Conservation (phyloP, 2,888 invertebrate genomes). For the Cactoblastis cactorum region DNA sequence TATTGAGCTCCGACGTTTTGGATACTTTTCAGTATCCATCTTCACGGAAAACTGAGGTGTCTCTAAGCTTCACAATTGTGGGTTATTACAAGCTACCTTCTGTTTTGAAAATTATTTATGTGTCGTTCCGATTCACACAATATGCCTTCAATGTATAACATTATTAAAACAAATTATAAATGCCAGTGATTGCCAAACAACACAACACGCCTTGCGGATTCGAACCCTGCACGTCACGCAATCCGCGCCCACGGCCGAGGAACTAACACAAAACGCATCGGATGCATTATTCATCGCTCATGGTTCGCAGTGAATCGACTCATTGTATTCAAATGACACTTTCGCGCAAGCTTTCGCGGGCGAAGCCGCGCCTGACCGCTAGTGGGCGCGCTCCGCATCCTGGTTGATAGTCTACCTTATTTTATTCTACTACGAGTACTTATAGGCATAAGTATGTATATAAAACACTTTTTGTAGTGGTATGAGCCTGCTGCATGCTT, state of each 20-base stretch:
- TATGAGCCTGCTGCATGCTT: no score
- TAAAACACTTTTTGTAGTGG: no score
- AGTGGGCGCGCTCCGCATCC: background rate
- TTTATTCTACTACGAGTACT: background rate
- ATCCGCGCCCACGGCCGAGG: conserved; percentile 25
- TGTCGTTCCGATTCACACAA: no score
- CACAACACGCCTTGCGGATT: background rate
- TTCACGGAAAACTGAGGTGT: no score
- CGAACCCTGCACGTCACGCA: background rate
- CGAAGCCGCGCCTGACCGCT: conserved; percentile 40
- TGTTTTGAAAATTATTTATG: no score
- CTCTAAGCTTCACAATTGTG: no score
- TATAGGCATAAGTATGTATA: no score
- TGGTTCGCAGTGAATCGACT: conserved; percentile 29
- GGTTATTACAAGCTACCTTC: no score
- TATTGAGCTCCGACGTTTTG: no score
- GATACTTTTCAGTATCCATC: no score
- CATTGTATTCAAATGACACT: conserved; percentile 77
- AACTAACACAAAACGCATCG: conserved; percentile 52
- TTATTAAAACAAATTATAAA: background rate
- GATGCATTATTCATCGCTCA: conserved; percentile 65
- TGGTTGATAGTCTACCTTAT: background rate
- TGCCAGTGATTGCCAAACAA: background rate
- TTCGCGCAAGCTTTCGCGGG: conserved; percentile 67
- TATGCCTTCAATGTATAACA: no score